Percentiles rank a stretch among this genome's conserved stretches.
These are phyloP conservation scores for Zelostemma sp. DNA, from an alignment of 1,140 invertebrate genomes.

Conservation along the genomic window DNA sequence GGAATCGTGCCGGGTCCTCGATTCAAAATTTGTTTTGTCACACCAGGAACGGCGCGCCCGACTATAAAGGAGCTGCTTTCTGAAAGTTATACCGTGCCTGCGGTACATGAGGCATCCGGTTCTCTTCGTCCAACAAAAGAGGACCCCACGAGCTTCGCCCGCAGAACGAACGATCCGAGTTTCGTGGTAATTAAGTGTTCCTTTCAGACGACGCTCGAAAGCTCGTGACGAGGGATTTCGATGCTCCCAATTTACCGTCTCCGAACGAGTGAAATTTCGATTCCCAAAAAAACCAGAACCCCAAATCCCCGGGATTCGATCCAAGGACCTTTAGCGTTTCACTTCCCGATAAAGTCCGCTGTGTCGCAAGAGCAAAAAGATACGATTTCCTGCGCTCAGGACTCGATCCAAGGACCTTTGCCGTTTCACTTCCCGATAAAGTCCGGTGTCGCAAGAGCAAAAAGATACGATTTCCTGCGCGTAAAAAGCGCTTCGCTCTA, in stretches of 20 bases:
- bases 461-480: neutral
- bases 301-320: too few species aligned
- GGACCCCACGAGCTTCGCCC: slow-evolving; percentile 12
- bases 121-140: slow-evolving; percentile 17
- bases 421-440: neutral
- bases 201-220: neutral
- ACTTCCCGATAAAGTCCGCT: neutral
- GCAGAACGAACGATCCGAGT: neutral
- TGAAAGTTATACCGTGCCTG: slow-evolving; percentile 32
- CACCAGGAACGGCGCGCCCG: slow-evolving; percentile 36
- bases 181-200: slow-evolving; percentile 16
- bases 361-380: neutral
- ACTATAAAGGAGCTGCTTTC: slow-evolving; percentile 46
- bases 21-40: slow-evolving; percentile 61
- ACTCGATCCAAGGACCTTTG: too few species aligned
- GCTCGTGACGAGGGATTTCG: neutral
- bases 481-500: neutral
- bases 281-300: too few species aligned
- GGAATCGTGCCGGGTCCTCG: slow-evolving; percentile 53
- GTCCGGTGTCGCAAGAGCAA: neutral
- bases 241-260: neutral
- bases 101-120: slow-evolving; percentile 11
- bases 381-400: neutral
- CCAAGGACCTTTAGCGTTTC: too few species aligned
- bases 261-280: too few species aligned